Evolutionary conservation across 2,888 invertebrate species (phyloP).

Genomic region (Ceriagrion tenellum): DNA sequence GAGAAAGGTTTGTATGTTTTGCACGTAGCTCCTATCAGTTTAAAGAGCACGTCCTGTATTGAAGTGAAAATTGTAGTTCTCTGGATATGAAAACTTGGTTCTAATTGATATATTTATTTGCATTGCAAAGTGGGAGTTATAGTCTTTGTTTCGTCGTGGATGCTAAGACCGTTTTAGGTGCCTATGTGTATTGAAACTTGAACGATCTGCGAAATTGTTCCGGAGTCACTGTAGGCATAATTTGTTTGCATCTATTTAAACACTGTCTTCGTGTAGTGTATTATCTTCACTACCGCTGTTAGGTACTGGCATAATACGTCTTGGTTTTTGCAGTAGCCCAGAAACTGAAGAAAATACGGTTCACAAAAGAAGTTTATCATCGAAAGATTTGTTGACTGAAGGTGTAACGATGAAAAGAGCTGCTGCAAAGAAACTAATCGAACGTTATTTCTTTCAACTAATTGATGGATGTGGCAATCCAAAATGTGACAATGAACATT

Average conservation of each 20-base stretch:
- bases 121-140: constrained; percentile 1
- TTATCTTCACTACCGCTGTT: not conserved
- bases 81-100: not conserved
- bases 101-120: constrained; percentile 34
- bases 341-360: constrained; percentile 66
- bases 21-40: constrained; percentile 45
- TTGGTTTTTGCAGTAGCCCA: constrained; percentile 67
- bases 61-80: constrained; percentile 39
- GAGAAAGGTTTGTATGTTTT: constrained; percentile 62
- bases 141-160: constrained; percentile 53
- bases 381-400: constrained; percentile 69
- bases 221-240: constrained; percentile 3
- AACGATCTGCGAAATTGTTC: constrained; percentile 47
- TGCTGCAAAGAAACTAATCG: constrained; percentile 90
- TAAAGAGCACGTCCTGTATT: constrained; percentile 62
- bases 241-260: not conserved
- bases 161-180: constrained; percentile 45
- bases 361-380: constrained; percentile 68
- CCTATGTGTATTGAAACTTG: constrained; percentile 31
- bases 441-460: constrained; percentile 95
- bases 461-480: constrained; percentile 95
- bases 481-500: constrained; percentile 91
- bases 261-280: not conserved
- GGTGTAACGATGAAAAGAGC: constrained; percentile 79
- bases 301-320: not conserved